Evolutionary conservation across 2,888 invertebrate species (phyloP).

Genomic region (Drosophila nr. fundita): DNA sequence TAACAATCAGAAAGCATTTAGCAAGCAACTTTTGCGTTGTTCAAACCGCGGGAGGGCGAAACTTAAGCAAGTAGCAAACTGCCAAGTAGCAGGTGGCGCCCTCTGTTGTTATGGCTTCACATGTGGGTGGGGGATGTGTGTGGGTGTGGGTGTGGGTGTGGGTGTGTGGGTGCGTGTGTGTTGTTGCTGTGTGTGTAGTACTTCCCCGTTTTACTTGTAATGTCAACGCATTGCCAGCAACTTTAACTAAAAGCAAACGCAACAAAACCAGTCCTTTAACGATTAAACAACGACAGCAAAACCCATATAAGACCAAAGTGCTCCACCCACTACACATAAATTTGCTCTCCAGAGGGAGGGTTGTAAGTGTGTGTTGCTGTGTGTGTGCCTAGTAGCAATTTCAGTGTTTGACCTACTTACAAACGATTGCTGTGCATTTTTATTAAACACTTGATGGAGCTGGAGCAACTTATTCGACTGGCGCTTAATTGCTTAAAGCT

Average conservation of each 20-base stretch:
- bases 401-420: constrained; percentile 76
- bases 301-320: constrained; percentile 43
- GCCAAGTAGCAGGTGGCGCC: constrained; percentile 64
- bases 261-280: constrained; percentile 59
- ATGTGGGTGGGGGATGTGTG: constrained; percentile 20
- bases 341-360: constrained; percentile 33
- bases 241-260: constrained; percentile 43
- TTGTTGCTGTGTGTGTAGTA: constrained; percentile 10
- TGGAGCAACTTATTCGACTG: constrained; percentile 25
- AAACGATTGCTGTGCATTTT: constrained; percentile 39
- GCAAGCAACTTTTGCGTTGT: constrained; percentile 68
- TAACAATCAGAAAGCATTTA: constrained; percentile 83
- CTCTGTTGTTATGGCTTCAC: constrained; percentile 52
- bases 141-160: constrained; percentile 10
- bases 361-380: constrained; percentile 15
- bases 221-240: constrained; percentile 56
- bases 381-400: constrained; percentile 55
- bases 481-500: constrained; percentile 51
- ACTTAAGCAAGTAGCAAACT: constrained; percentile 18
- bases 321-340: constrained; percentile 51
- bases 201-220: constrained; percentile 20
- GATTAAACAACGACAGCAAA: constrained; percentile 72
- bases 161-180: constrained; percentile 3
- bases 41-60: constrained; percentile 35
- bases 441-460: constrained; percentile 66